Conservation (phyloP, 2,797 vertebrate species). For the Huso huso region DNA sequence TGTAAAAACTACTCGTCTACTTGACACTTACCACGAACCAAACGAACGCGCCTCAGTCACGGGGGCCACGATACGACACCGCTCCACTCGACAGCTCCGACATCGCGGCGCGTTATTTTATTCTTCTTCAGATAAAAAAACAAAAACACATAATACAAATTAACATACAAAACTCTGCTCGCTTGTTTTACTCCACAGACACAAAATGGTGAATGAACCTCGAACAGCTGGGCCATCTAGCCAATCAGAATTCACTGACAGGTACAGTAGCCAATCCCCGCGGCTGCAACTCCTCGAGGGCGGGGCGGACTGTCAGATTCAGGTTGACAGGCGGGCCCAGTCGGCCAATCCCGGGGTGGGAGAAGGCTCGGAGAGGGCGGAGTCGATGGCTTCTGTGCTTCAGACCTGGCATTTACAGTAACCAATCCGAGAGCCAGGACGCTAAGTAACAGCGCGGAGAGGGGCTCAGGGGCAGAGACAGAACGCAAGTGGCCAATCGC, state of each 20-base stretch:
- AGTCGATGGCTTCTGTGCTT: slow-evolving; percentile 23
- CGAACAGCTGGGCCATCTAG: slow-evolving; percentile 76
- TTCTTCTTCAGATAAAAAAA: neutral
- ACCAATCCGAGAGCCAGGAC: slow-evolving; percentile 64
- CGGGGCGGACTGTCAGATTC: slow-evolving; percentile 45
- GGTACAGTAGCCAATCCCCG: slow-evolving; percentile 68
- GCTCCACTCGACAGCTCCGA: neutral
- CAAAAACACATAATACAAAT: neutral
- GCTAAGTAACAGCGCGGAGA: slow-evolving; percentile 73
- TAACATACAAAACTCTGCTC: neutral
- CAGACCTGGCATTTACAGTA: slow-evolving; percentile 74
- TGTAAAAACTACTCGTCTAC: no score
- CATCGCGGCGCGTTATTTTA: neutral
- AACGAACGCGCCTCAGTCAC: neutral
- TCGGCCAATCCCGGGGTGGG: slow-evolving; percentile 46
- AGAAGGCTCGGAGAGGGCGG: slow-evolving; percentile 23
- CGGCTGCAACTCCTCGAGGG: slow-evolving; percentile 29
- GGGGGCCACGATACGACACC: neutral
- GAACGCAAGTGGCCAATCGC: slow-evolving; percentile 45
- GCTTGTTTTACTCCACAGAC: slow-evolving; percentile 87
- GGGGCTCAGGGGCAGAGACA: slow-evolving; percentile 44
- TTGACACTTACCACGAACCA: no score
- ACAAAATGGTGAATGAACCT: slow-evolving; percentile 98
- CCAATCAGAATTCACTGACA: slow-evolving; percentile 73
- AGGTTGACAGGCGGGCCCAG: slow-evolving; percentile 40